phyloP scores from a whole-genome alignment of 2,888 invertebrate species.

The Harpagoxenus sublaevis region DNA sequence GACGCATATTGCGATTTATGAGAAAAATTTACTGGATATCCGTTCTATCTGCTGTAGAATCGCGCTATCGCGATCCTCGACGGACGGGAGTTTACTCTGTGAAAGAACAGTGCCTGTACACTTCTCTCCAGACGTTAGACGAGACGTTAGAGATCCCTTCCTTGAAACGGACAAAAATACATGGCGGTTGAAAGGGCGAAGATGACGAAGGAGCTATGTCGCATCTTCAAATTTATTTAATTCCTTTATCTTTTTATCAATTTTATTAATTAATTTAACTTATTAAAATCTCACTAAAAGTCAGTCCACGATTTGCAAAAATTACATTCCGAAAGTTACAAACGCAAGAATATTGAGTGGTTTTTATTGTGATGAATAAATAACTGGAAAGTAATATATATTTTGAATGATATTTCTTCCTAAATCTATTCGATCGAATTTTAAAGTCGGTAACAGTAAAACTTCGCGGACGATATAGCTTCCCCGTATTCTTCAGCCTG shows the following conservation, averaged over 20 bases:
- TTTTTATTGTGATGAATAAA: background rate
- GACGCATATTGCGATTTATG: background rate
- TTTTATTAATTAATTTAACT: too few species aligned
- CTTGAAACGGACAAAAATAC: conserved; percentile 32
- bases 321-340: background rate
- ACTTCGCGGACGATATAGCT: background rate
- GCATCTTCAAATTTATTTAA: background rate
- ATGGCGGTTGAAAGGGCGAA: background rate
- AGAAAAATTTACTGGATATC: conserved; percentile 24
- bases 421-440: background rate
- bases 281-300: background rate
- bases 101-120: conserved; percentile 84
- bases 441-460: background rate
- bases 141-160: conserved; percentile 61
- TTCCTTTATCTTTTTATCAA: background rate
- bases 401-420: background rate
- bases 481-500: conserved; percentile 7
- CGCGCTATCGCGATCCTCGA: background rate
- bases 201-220: conserved; percentile 3
- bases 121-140: conserved; percentile 78
- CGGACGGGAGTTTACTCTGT: conserved; percentile 73
- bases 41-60: conserved; percentile 25
- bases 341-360: background rate
- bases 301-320: background rate
- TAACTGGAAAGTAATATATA: background rate